Evolutionary conservation across 1,140 invertebrate genomes (phyloP).

Genomic region (Brachionus paranguensis): DNA sequence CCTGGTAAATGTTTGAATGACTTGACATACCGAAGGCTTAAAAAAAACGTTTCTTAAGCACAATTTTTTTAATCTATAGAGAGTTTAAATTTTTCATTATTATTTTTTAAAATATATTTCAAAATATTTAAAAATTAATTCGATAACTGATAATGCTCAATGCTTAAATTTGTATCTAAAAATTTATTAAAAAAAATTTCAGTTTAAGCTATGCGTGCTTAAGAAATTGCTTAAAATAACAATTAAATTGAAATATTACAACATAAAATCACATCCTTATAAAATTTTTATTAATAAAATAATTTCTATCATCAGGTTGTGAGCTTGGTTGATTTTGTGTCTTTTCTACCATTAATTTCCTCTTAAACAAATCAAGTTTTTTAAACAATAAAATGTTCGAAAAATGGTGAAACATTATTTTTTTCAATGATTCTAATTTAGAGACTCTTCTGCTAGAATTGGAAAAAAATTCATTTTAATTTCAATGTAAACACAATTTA

Average conservation of each 20-base stretch:
- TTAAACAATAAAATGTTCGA: neutral
- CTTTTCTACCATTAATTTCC: neutral
- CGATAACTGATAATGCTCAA: too few species aligned
- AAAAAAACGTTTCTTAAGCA: too few species aligned
- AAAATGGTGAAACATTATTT: neutral
- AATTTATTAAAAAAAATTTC: neutral
- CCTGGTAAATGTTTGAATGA: too few species aligned
- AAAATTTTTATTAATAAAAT: neutral
- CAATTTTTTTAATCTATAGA: too few species aligned
- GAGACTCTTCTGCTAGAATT: neutral
- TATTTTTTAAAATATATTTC: neutral
- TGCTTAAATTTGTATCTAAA: neutral
- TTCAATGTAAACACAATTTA: neutral
- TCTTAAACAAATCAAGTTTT: neutral
- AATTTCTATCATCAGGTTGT: neutral
- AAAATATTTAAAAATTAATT: too few species aligned
- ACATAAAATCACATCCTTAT: neutral
- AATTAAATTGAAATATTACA: neutral
- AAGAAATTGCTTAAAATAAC: neutral
- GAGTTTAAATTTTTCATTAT: neutral
- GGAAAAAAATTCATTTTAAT: neutral
- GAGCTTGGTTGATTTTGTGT: neutral
- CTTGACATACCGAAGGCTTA: too few species aligned
- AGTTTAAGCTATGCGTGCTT: neutral
- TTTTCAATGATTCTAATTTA: neutral